A percentile compares a stretch with the other conserved stretches of the same genome.
phyloP scores from a whole-genome alignment of 2,888 invertebrate species.

The Spodoptera exigua region DNA sequence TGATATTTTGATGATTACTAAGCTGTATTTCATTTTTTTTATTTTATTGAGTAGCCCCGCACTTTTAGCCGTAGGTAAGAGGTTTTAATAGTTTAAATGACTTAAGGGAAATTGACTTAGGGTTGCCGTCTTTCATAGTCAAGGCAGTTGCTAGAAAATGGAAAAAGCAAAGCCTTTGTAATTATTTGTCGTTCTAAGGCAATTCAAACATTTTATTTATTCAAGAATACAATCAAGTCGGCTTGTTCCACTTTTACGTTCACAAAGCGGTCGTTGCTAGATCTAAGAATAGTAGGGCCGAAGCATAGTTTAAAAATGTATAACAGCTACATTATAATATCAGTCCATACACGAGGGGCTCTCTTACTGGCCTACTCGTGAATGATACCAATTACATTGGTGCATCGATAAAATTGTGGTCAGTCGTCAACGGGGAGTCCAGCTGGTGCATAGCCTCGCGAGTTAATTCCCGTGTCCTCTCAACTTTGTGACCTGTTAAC shows the following conservation, averaged over 20 bases:
- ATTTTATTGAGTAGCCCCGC: no score
- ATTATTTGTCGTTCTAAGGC: no score
- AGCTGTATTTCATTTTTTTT: no score
- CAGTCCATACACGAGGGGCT: background rate
- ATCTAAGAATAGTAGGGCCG: constrained; percentile 14
- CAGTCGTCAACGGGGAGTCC: constrained; percentile 15
- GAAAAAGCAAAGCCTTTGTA: no score
- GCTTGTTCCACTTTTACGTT: background rate
- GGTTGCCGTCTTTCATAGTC: no score
- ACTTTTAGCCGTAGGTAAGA: no score
- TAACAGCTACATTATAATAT: constrained; percentile 4
- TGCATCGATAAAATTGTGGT: constrained; percentile 25
- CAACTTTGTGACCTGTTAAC: background rate
- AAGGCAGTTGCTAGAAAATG: no score
- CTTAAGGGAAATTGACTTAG: no score
- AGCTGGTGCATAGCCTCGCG: constrained; percentile 16
- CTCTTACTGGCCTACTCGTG: background rate
- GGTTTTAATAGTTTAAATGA: no score
- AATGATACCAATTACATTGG: constrained; percentile 16
- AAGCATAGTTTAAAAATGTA: constrained; percentile 14
- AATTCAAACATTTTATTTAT: background rate
- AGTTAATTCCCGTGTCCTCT: background rate
- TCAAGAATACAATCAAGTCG: constrained; percentile 2
- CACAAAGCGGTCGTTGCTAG: constrained; percentile 7
- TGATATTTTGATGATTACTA: constrained; percentile 19